Percentiles rank a stretch among this genome's conserved stretches.
These are phyloP conservation scores for Drosophila tanythrix DNA, from an alignment of 2,888 invertebrate genomes.

Conservation along the genomic window DNA sequence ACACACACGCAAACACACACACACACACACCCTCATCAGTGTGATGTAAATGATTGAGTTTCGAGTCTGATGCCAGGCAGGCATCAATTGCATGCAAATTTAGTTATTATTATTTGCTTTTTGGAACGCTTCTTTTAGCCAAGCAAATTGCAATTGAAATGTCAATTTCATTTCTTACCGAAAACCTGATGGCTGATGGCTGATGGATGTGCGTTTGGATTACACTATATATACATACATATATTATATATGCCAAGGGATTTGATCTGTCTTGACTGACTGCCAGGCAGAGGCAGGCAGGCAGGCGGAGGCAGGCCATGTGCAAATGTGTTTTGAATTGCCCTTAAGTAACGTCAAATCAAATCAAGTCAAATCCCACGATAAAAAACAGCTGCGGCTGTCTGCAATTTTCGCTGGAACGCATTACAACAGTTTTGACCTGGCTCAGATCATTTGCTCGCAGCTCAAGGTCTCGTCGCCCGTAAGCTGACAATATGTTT, in stretches of 20 bases:
- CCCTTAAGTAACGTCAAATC: background rate
- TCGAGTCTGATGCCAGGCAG: constrained; percentile 61
- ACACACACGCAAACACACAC: background rate
- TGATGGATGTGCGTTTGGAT: constrained; percentile 21
- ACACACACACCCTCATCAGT: constrained; percentile 3
- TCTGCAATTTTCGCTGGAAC: constrained; percentile 38
- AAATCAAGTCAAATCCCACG: constrained; percentile 21
- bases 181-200: background rate
- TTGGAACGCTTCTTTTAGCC: constrained; percentile 30
- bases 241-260: background rate
- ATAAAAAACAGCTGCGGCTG: constrained; percentile 11
- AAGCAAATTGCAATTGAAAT: constrained; percentile 70
- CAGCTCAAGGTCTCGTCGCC: constrained; percentile 40
- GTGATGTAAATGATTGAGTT: constrained; percentile 66
- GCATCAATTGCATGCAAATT: constrained; percentile 79
- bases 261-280: constrained; percentile 1
- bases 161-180: constrained; percentile 56
- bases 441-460: constrained; percentile 9
- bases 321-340: constrained; percentile 16
- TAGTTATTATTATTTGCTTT: constrained; percentile 72
- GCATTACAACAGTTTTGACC: constrained; percentile 14
- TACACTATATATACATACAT: too few relatives aligned
- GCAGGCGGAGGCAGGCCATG: constrained; percentile 1
- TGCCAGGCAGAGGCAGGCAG: background rate
- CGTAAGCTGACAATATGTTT: constrained; percentile 54